Evolutionary conservation across 2,888 invertebrate genomes (phyloP).

Genomic region (Halictus ligatus): DNA sequence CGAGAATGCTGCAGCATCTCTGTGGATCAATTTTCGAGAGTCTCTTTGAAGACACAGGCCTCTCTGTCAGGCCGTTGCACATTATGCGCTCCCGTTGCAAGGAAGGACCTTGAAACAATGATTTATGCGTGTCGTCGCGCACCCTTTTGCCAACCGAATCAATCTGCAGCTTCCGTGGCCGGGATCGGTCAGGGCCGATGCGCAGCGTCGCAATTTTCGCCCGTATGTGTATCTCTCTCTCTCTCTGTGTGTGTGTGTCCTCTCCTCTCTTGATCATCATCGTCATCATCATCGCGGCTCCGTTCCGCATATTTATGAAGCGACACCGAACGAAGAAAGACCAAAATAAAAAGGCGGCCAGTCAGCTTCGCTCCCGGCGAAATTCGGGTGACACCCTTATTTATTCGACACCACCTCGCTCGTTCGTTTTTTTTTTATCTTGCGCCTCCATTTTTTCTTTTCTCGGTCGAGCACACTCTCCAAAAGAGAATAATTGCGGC

Average conservation of each 20-base stretch:
- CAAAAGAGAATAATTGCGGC: conserved; percentile 17
- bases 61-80: neutral
- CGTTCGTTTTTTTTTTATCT: neutral
- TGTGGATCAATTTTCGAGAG: conserved; percentile 36
- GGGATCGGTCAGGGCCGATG: conserved; percentile 53
- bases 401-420: neutral
- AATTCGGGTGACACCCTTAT: neutral
- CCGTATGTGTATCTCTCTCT: neutral
- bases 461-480: conserved; percentile 8
- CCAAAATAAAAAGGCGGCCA: neutral
- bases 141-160: conserved; percentile 63
- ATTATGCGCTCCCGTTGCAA: conserved; percentile 41
- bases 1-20: neutral
- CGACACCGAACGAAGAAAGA: neutral
- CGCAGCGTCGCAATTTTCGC: conserved; percentile 42
- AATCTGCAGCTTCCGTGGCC: conserved; percentile 67
- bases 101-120: conserved; percentile 69
- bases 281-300: conserved; percentile 1
- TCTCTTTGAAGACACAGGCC: conserved; percentile 18
- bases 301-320: conserved; percentile 37
- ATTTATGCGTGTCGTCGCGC: conserved; percentile 60
- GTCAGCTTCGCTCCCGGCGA: neutral
- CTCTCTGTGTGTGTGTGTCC: neutral
- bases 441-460: neutral
- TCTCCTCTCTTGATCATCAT: neutral